phyloP scores from a whole-genome alignment of 2,797 vertebrate species.

The Acridotheres tristis region DNA sequence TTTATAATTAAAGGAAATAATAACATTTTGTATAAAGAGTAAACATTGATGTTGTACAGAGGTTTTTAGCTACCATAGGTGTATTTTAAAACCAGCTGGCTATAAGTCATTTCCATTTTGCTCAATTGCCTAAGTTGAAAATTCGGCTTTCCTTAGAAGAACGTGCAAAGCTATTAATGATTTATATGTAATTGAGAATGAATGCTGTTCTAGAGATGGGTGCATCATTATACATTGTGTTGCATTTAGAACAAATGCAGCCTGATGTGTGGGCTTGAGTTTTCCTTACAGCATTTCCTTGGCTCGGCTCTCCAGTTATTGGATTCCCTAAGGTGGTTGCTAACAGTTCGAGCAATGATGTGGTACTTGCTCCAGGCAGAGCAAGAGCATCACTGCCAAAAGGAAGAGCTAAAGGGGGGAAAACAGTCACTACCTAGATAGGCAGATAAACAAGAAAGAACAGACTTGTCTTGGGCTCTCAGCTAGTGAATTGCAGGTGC shows the following conservation, averaged over 20 bases:
- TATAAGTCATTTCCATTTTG: neutral
- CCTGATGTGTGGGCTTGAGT: neutral
- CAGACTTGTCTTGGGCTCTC: neutral
- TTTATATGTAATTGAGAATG: neutral
- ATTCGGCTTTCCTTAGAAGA: neutral
- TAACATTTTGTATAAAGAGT: neutral
- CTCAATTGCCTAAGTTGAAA: neutral
- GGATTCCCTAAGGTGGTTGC: neutral
- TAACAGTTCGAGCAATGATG: neutral
- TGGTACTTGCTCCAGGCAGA: neutral
- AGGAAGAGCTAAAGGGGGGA: conserved; percentile 14
- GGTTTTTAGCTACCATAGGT: neutral
- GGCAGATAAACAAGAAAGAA: conserved; percentile 23
- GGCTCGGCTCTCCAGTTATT: neutral
- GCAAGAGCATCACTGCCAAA: neutral
- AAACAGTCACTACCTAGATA: conserved; percentile 19
- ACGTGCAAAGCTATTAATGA: neutral
- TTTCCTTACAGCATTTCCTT: neutral
- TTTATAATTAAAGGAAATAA: neutral
- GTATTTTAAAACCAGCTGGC: neutral
- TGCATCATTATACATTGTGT: neutral
- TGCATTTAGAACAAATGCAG: neutral
- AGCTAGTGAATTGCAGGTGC: neutral
- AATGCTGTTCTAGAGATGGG: neutral
- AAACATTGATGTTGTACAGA: neutral